These are phyloP conservation scores for Cettia cetti DNA, from an alignment of 2,113 vertebrate species.

Conservation along the genomic window DNA sequence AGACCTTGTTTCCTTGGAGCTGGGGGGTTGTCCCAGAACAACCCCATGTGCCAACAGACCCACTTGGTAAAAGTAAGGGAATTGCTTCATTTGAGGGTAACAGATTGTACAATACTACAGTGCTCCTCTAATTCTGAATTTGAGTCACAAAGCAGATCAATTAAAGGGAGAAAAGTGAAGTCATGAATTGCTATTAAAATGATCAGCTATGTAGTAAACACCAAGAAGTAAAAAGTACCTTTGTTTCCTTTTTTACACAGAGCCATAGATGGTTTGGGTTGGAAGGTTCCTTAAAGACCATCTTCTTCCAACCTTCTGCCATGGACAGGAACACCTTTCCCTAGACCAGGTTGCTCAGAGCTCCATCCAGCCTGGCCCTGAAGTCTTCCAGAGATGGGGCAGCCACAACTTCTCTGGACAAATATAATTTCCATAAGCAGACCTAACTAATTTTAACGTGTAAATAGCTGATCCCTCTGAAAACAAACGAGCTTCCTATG, in stretches of 20 bases:
- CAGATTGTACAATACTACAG: background rate
- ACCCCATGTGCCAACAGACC: background rate
- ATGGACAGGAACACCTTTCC: background rate
- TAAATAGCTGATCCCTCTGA: background rate
- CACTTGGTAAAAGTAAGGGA: background rate
- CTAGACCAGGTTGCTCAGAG: background rate
- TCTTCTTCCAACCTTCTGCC: background rate
- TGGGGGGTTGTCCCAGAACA: background rate
- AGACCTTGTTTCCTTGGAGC: background rate
- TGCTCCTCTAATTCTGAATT: background rate
- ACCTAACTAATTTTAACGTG: too few relatives aligned
- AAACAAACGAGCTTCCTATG: background rate
- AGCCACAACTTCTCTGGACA: background rate
- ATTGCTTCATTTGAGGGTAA: background rate
- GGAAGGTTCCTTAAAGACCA: background rate
- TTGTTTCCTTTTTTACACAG: background rate
- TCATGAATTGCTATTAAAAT: background rate
- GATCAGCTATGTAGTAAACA: background rate
- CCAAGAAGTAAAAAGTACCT: background rate
- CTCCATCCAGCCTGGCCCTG: background rate
- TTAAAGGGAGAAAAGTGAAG: background rate
- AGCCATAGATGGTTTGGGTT: background rate
- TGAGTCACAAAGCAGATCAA: background rate
- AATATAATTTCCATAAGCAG: background rate
- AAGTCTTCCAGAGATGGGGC: background rate